Percentiles rank a stretch among this genome's conserved stretches.
These are phyloP conservation scores for Sciurus niger DNA, from an alignment of 2,113 vertebrate genomes.

Conservation along the genomic window DNA sequence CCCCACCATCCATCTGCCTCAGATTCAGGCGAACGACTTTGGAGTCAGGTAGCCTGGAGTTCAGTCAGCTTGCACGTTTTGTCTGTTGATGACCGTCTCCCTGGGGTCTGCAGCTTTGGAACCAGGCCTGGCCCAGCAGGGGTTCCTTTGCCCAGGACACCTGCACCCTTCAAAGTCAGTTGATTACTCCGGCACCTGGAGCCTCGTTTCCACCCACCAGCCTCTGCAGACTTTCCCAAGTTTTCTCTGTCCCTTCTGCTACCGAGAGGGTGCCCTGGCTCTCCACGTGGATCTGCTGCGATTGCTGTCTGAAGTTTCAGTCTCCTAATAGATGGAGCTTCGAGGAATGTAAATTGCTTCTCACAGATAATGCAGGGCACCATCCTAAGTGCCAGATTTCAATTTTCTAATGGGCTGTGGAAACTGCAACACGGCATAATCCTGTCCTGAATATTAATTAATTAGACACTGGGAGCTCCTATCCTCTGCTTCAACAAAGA, in stretches of 20 bases:
- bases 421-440: neutral
- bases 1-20: neutral
- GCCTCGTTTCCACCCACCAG: fast-evolving
- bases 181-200: fast-evolving
- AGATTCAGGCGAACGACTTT: neutral
- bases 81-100: no score
- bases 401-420: neutral
- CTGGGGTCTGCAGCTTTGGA: neutral
- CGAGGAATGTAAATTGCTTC: neutral
- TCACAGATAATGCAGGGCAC: neutral
- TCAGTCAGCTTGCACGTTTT: fast-evolving
- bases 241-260: neutral
- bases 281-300: neutral
- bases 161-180: neutral
- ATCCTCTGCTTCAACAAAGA: neutral
- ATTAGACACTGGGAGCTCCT: neutral
- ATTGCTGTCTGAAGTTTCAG: neutral
- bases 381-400: neutral
- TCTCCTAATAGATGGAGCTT: neutral
- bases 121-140: neutral
- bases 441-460: neutral
- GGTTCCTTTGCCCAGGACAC: neutral
- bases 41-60: fast-evolving
- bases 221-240: neutral
- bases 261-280: fast-evolving